A percentile compares a stretch with the other conserved stretches of the same genome.
Conservation (phyloP, 1,140 invertebrate genomes). For the Parapsyche elsis region DNA sequence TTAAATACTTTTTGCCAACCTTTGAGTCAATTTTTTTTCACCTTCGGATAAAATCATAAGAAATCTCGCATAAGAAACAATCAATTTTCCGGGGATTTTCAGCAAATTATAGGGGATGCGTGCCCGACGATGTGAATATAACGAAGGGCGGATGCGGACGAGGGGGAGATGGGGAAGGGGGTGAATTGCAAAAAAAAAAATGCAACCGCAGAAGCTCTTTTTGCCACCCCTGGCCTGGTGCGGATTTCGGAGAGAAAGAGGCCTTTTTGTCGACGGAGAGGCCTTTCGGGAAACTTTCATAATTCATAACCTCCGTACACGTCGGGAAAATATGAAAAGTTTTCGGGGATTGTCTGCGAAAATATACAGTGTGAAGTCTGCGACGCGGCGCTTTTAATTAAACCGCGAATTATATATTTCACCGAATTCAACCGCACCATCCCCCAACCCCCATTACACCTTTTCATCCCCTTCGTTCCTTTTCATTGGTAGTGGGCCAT, state of each 20-base stretch:
- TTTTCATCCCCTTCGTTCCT: too few species aligned
- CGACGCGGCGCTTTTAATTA: slow-evolving; percentile 6
- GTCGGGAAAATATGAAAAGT: slow-evolving; percentile 11
- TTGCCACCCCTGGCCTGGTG: background rate
- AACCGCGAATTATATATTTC: slow-evolving; percentile 11
- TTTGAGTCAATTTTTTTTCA: too few species aligned
- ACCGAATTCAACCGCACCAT: background rate
- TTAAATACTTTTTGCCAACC: too few species aligned
- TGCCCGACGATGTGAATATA: background rate
- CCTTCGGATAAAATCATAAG: too few species aligned
- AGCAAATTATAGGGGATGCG: background rate
- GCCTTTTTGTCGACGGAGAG: background rate
- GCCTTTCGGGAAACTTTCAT: background rate
- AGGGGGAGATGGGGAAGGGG: background rate
- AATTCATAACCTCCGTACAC: slow-evolving; percentile 1
- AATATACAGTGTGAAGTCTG: background rate
- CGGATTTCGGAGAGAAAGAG: background rate
- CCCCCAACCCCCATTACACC: too few species aligned
- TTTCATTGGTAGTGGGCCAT: too few species aligned
- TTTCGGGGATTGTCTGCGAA: slow-evolving; percentile 1
- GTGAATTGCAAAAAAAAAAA: background rate
- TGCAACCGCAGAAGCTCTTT: background rate
- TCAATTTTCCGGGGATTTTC: background rate
- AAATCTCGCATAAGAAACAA: too few species aligned
- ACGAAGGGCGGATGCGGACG: background rate